Percentiles rank a stretch among this genome's conserved stretches.
phyloP scores from a whole-genome alignment of 2,888 invertebrate genomes.

The Cantharis nigra region DNA sequence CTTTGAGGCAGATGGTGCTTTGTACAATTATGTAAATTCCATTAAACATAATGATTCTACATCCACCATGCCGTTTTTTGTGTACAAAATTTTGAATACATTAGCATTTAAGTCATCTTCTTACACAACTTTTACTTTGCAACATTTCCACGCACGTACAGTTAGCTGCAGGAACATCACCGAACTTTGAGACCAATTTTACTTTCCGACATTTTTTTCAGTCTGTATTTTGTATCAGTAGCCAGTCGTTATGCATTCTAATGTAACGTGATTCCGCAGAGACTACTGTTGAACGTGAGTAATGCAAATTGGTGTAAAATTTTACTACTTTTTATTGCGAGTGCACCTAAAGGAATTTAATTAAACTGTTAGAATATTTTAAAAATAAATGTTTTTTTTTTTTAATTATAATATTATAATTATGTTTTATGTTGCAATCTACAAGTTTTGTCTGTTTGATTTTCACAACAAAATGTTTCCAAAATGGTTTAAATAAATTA shows the following conservation, averaged over 20 bases:
- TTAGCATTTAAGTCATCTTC: conserved; percentile 8
- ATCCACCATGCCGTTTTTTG: conserved; percentile 12
- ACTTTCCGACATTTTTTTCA: conserved; percentile 40
- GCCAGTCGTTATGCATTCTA: conserved; percentile 45
- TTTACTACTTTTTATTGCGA: conserved; percentile 44
- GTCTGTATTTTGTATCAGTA: conserved; percentile 38
- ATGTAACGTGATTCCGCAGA: conserved; percentile 36
- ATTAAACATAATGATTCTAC: conserved; percentile 24
- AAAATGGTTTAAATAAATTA: background rate
- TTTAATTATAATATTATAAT: background rate
- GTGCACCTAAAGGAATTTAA: conserved; percentile 46
- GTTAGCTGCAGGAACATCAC: conserved; percentile 16
- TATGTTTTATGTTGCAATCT: background rate
- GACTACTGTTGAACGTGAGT: conserved; percentile 41
- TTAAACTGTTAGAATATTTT: conserved; percentile 14
- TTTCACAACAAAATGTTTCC: background rate
- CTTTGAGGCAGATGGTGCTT: conserved; percentile 23
- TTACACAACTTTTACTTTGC: conserved; percentile 14
- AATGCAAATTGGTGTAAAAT: conserved; percentile 44
- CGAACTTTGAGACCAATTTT: conserved; percentile 38
- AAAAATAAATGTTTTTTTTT: conserved; percentile 11
- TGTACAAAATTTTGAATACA: conserved; percentile 23
- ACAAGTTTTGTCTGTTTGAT: background rate
- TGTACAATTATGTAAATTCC: conserved; percentile 27
- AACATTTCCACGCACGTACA: conserved; percentile 30